A percentile compares a stretch with the other conserved stretches of the same genome.
Evolutionary conservation across 2,797 vertebrate genomes (phyloP).

Genomic region (Molossus alvarezi): DNA sequence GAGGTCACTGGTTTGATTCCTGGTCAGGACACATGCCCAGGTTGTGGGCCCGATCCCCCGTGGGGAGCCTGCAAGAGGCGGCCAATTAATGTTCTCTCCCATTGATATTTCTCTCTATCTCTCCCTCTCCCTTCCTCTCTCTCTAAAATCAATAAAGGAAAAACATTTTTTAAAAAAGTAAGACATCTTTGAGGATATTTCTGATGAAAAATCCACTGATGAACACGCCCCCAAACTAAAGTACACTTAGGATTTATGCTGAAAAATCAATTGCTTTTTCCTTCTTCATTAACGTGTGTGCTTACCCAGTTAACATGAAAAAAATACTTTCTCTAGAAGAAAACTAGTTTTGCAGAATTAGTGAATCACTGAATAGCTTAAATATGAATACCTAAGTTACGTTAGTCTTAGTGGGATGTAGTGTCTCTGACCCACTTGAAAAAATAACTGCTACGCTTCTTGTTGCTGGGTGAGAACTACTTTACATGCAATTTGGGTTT

Average conservation of each 20-base stretch:
- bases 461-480: slow-evolving; percentile 91
- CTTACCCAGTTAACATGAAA: slow-evolving; percentile 88
- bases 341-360: slow-evolving; percentile 90
- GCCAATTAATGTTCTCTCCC: too few relatives aligned
- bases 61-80: too few relatives aligned
- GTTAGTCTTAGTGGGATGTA: slow-evolving; percentile 88
- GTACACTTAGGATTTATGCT: slow-evolving; percentile 87
- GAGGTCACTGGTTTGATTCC: too few relatives aligned
- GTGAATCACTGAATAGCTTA: slow-evolving; percentile 90
- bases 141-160: too few relatives aligned
- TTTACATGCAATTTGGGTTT: slow-evolving; percentile 89
- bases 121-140: too few relatives aligned
- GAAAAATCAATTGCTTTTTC: slow-evolving; percentile 73
- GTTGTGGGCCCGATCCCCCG: too few relatives aligned
- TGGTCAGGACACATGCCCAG: too few relatives aligned
- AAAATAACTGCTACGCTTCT: slow-evolving; percentile 89
- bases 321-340: slow-evolving; percentile 87
- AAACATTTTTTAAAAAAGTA: neutral
- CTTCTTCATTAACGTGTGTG: slow-evolving; percentile 68
- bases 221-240: slow-evolving; percentile 74
- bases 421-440: slow-evolving; percentile 82
- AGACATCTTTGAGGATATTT: slow-evolving; percentile 52
- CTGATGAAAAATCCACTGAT: slow-evolving; percentile 67
- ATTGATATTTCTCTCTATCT: too few relatives aligned
- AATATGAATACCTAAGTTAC: slow-evolving; percentile 89